These are phyloP conservation scores for Bombus superbus DNA, from an alignment of 1,140 invertebrate genomes.

Conservation along the genomic window DNA sequence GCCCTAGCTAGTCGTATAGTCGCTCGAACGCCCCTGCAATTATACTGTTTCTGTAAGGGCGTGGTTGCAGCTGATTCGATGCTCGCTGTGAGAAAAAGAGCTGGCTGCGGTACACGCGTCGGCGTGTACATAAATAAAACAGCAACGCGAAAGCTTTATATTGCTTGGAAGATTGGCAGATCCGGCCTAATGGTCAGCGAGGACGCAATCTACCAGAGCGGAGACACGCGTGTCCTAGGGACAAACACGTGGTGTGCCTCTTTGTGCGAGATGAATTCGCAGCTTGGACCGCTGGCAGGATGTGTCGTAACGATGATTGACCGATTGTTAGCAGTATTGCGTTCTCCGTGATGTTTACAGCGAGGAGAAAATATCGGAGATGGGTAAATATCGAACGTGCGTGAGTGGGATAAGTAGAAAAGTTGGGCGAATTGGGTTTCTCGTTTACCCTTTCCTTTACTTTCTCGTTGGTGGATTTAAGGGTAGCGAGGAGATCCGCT, in stretches of 20 bases:
- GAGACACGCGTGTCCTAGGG: background rate
- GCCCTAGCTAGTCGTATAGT: conserved; percentile 40
- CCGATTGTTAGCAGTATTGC: conserved; percentile 36
- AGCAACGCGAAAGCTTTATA: conserved; percentile 62
- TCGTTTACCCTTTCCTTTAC: background rate
- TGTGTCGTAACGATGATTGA: conserved; percentile 61
- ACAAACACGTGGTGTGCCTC: background rate
- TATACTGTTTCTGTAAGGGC: conserved; percentile 80
- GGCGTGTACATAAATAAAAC: conserved; percentile 67
- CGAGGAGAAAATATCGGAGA: background rate
- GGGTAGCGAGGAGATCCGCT: too few species aligned
- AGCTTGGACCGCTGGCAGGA: conserved; percentile 38
- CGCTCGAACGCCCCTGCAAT: conserved; percentile 77
- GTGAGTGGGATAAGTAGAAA: background rate
- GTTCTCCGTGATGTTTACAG: background rate
- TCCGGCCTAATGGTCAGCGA: conserved; percentile 51
- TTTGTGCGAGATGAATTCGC: conserved; percentile 31
- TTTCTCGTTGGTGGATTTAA: background rate
- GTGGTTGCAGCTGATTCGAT: conserved; percentile 74
- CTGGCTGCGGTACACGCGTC: conserved; percentile 11
- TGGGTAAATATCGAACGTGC: background rate
- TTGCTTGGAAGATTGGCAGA: conserved; percentile 70
- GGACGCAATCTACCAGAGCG: background rate
- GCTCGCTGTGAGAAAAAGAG: background rate
- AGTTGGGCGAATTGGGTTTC: background rate